phyloP scores from a whole-genome alignment of 2,888 invertebrate genomes.

The Ctenicera cuprea region DNA sequence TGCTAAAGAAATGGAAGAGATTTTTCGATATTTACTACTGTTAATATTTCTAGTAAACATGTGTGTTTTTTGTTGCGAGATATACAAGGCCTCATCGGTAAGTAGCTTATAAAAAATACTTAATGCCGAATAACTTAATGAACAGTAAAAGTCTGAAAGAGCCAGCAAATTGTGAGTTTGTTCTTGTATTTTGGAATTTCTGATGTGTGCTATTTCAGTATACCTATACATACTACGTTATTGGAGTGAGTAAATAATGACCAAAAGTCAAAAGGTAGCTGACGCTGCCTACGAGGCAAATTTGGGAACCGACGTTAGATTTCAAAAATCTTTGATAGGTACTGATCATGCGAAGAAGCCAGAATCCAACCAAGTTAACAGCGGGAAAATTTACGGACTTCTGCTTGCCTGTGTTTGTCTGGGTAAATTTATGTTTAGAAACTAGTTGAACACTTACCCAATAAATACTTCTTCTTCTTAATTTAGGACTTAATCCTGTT shows the following conservation, averaged over 20 bases:
- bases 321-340: slow-evolving; percentile 5
- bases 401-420: slow-evolving; percentile 20
- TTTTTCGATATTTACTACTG: slow-evolving; percentile 36
- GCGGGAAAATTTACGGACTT: slow-evolving; percentile 35
- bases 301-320: slow-evolving; percentile 22
- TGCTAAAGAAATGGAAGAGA: slow-evolving; percentile 39
- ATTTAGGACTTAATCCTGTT: too few species aligned
- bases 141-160: too few species aligned
- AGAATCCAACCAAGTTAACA: slow-evolving; percentile 16
- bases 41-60: slow-evolving; percentile 15
- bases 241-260: slow-evolving; percentile 13
- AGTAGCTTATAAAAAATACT: too few species aligned
- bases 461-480: too few species aligned
- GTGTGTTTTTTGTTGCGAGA: background rate
- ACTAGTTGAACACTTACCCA: background rate
- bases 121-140: too few species aligned
- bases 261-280: background rate
- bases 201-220: too few species aligned
- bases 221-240: too few species aligned
- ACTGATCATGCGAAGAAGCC: slow-evolving; percentile 33
- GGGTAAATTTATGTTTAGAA: too few species aligned
- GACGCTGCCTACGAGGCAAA: background rate
- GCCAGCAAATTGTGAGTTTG: too few species aligned
- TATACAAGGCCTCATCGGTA: slow-evolving; percentile 12
- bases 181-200: too few species aligned